Evolutionary conservation across 2,113 vertebrate genomes (phyloP).

Genomic region (Pipa parva): DNA sequence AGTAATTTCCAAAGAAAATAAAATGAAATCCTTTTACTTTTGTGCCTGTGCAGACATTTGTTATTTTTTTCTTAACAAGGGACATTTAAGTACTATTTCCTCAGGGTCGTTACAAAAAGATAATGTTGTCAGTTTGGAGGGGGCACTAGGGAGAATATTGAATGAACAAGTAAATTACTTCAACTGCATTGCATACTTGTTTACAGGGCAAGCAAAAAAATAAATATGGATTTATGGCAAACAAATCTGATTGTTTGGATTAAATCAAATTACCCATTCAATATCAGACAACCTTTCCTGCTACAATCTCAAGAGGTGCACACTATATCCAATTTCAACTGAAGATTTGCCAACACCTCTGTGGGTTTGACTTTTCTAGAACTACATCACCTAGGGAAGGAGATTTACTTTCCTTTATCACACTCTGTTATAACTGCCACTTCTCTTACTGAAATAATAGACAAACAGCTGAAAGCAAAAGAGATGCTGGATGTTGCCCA

Average conservation of each 20-base stretch:
- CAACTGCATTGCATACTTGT: constrained; percentile 8
- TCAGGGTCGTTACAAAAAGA: constrained; percentile 13
- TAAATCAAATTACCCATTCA: constrained; percentile 38
- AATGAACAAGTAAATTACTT: constrained; percentile 34
- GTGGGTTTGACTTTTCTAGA: neutral
- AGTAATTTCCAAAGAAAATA: too few species aligned
- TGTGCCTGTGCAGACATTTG: neutral
- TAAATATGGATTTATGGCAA: constrained; percentile 43
- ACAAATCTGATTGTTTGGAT: constrained; percentile 42
- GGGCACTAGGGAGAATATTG: constrained; percentile 18
- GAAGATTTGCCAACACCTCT: constrained; percentile 11
- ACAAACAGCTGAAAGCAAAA: constrained; percentile 4
- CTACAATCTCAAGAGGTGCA: constrained; percentile 7
- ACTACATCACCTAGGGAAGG: neutral
- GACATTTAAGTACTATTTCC: neutral
- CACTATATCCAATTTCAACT: constrained; percentile 16
- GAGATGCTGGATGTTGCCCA: neutral
- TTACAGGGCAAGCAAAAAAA: constrained; percentile 35
- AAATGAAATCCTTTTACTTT: too few species aligned
- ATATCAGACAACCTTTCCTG: constrained; percentile 10
- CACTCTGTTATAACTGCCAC: neutral
- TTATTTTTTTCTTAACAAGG: neutral
- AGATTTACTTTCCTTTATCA: neutral
- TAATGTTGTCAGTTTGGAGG: constrained; percentile 25
- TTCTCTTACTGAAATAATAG: neutral